These are phyloP conservation scores for Acanthosoma haemorrhoidale DNA, from an alignment of 2,888 invertebrate genomes.

Conservation along the genomic window DNA sequence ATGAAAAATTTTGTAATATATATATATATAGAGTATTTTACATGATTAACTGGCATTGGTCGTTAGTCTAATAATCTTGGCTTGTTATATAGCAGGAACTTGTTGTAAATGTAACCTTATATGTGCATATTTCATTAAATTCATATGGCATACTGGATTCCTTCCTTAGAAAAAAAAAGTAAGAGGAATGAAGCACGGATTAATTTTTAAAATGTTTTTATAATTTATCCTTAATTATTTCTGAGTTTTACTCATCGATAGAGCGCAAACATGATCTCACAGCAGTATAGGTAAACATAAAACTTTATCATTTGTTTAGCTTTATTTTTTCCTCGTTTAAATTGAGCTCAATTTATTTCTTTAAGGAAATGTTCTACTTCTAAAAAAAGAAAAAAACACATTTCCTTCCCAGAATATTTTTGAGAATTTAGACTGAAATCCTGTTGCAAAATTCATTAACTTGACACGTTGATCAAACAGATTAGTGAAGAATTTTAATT, in stretches of 20 bases:
- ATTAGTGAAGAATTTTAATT: not conserved
- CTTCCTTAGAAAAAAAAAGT: slow-evolving; percentile 1
- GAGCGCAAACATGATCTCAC: slow-evolving; percentile 20
- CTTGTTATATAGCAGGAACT: slow-evolving; percentile 19
- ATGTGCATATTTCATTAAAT: not conserved
- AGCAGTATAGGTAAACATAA: slow-evolving; percentile 1
- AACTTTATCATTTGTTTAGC: not conserved
- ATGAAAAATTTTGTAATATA: slow-evolving; percentile 15
- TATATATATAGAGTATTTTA: not conserved
- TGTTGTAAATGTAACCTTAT: slow-evolving; percentile 17
- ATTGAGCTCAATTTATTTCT: slow-evolving; percentile 17
- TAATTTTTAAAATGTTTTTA: not conserved
- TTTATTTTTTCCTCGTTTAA: not conserved
- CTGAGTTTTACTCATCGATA: slow-evolving; percentile 13
- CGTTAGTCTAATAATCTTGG: slow-evolving; percentile 14
- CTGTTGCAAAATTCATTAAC: not conserved
- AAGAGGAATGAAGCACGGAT: not conserved
- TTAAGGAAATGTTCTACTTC: not conserved
- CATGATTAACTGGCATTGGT: slow-evolving; percentile 8
- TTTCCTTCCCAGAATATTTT: slow-evolving; percentile 19
- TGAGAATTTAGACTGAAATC: slow-evolving; percentile 28
- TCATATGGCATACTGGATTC: not conserved
- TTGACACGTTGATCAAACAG: not conserved
- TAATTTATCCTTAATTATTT: not conserved
- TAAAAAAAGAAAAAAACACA: not conserved